These are phyloP conservation scores for Porites lutea DNA, from an alignment of 64 coral and sea anemone species.

Conservation along the genomic window DNA sequence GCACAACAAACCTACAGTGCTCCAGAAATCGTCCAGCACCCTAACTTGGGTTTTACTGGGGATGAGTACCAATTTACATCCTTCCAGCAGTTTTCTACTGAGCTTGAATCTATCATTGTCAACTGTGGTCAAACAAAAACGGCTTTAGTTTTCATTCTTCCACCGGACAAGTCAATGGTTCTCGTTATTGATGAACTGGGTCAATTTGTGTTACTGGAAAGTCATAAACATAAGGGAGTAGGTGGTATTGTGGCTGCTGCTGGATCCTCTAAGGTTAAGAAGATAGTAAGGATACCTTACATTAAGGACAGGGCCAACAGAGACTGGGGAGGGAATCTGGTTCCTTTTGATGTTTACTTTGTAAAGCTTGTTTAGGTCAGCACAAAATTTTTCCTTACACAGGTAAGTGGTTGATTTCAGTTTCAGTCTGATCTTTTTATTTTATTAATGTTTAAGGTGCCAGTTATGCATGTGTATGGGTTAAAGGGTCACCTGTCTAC, in stretches of 20 bases:
- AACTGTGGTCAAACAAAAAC: background rate
- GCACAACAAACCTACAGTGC: slow-evolving; percentile 29
- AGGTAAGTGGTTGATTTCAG: too few relatives aligned
- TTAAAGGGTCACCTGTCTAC: too few relatives aligned
- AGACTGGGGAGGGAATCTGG: background rate
- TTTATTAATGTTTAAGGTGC: too few relatives aligned
- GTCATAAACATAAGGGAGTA: slow-evolving; percentile 5
- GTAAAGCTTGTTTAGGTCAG: background rate
- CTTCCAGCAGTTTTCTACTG: slow-evolving; percentile 6
- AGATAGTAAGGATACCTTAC: slow-evolving; percentile 17
- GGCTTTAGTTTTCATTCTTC: background rate
- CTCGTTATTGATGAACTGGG: background rate
- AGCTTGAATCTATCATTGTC: background rate
- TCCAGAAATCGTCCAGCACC: slow-evolving; percentile 29
- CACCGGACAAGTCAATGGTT: slow-evolving; percentile 42
- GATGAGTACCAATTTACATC: slow-evolving; percentile 27
- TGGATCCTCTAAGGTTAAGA: background rate
- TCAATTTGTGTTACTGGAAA: slow-evolving; percentile 11
- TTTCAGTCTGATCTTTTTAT: too few relatives aligned
- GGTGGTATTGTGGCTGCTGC: slow-evolving; percentile 23
- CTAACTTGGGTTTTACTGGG: background rate
- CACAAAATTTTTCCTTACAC: too few relatives aligned
- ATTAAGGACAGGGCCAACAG: background rate
- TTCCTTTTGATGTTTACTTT: slow-evolving; percentile 14
- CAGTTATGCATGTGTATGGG: too few relatives aligned